These are phyloP conservation scores for Drosophila leontia DNA, from an alignment of 1,140 invertebrate species.

Conservation along the genomic window DNA sequence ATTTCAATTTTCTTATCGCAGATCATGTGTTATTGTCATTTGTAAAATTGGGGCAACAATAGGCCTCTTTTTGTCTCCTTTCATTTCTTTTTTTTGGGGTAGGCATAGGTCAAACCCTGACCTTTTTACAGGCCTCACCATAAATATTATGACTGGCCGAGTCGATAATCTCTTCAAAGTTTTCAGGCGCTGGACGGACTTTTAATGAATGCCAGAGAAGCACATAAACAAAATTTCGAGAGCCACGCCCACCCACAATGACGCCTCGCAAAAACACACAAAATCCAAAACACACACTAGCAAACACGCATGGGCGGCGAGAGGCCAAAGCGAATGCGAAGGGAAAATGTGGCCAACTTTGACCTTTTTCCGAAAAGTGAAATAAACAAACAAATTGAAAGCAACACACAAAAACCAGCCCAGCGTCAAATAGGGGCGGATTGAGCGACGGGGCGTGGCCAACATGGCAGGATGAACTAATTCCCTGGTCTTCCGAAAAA, in stretches of 20 bases:
- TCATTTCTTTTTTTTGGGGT: slow-evolving; percentile 16
- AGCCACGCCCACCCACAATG: slow-evolving; percentile 32
- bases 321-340: slow-evolving; percentile 30
- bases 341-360: slow-evolving; percentile 65
- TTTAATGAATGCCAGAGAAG: slow-evolving; percentile 61
- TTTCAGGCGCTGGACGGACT: slow-evolving; percentile 33
- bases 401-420: slow-evolving; percentile 65
- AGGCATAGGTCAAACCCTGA: slow-evolving; percentile 46
- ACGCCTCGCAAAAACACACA: slow-evolving; percentile 8
- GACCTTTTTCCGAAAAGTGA: slow-evolving; percentile 72
- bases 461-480: slow-evolving; percentile 68
- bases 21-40: slow-evolving; percentile 59
- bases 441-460: slow-evolving; percentile 61
- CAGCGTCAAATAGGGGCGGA: slow-evolving; percentile 15
- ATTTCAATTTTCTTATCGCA: slow-evolving; percentile 50
- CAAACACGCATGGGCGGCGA: slow-evolving; percentile 16
- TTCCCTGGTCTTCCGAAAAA: slow-evolving; percentile 37
- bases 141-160: slow-evolving; percentile 58
- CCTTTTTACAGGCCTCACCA: slow-evolving; percentile 39
- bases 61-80: neutral
- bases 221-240: slow-evolving; percentile 66
- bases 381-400: slow-evolving; percentile 80
- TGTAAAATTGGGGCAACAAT: slow-evolving; percentile 24
- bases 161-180: slow-evolving; percentile 59
- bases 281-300: slow-evolving; percentile 8